Evolutionary conservation across 2,113 vertebrate genomes (phyloP), one percentile per base, ranked within the genome.

Genomic region (Taurulus bubalis): DNA sequence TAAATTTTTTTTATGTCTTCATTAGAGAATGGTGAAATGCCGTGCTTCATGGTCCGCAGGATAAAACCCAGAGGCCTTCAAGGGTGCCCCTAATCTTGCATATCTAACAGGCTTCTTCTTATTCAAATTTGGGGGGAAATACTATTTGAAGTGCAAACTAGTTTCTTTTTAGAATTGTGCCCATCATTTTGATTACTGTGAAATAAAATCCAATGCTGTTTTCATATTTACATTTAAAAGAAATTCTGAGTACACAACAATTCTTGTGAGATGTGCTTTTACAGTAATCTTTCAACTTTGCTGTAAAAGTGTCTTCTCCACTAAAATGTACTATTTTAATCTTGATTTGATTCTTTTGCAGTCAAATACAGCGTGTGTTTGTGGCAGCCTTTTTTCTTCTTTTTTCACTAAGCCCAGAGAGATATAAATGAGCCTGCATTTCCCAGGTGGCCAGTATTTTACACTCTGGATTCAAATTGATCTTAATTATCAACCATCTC

Each of bases 401-500:
- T n/a, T n/a, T n/a, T 76, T 40, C 58, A 69, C 24, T 8, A 24
- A 51, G 66, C 68, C 51, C 58, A 65, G 45, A 69, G 40, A 45
- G 36, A 26, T 32, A 55, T 20, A 73, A 78, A 87, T 56, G 28
- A 74, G 20, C 10, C 12, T 26, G 14, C 24, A 36, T 75, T 80
- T 76, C 80, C 87, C 79, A 80, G 51, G 45, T 51, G 84, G 69
- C 56, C 55, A 11, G 64, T 79, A 66, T 85, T 92, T 87, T 85
- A 74, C 73, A 71, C 83, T 28, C 77, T 75, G 85, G 85, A 87
- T 82, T 86, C 69, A 82, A 87, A 80, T 59, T 83, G 49, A 86
- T 88, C 77, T 82, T 88, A 77, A 86, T 91, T 80, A 91, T 87
- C 85, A 77, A 58, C 69, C 69, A 55, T 87, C 53, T 51, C 64